Evolutionary conservation across 2,113 vertebrate genomes (phyloP), one percentile per base, ranked within the genome.

Genomic region (Coreoperca whiteheadi): DNA sequence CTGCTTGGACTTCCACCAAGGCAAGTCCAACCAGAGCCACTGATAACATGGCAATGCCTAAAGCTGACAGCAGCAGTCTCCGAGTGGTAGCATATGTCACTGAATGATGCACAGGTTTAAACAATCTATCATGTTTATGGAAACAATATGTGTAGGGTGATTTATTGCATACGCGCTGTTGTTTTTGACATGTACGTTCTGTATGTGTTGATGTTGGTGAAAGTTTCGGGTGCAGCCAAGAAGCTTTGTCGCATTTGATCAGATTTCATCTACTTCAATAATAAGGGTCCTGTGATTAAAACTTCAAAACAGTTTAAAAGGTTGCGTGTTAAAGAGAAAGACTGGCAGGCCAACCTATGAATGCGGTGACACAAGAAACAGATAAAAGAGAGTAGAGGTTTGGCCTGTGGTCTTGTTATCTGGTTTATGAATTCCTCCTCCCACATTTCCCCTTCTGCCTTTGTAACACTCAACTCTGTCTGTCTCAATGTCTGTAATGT

Each of bases 1-100:
- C 79, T 87, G 86, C 32, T 79, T 92, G 88, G 90, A 90, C 23
- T 4, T 85, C 56, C 86, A 89, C 90, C 88, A 92, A 90, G 25
- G 43, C 79, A 82, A 88, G 90, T 87, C 81, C 75, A 73, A 71
- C 50, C 63, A 73, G 70, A 87, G 84, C 83, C 89, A 76, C 84
- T 61, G 91, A 91, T 71, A 93, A 87, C 85, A 88, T 60, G 89
- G 82, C 87, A 70, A 10, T 3, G 56, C 71, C 71, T 25, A 50
- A 30, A 59, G 81, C 87, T 85, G 73, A 83, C 81, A 73, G 77
- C 74, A 76, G 79, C 84, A 68, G 32, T 79, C 78, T 72, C n/a
- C 39, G 8, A 74, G 59, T 12, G n/a, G 57, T 57, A 39, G 76
- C 78, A 76, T 65, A 43, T 73, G 50, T 79, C 66, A 53, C 21